Conservation (phyloP, 2,113 vertebrate species). For the Phasianus colchicus region DNA sequence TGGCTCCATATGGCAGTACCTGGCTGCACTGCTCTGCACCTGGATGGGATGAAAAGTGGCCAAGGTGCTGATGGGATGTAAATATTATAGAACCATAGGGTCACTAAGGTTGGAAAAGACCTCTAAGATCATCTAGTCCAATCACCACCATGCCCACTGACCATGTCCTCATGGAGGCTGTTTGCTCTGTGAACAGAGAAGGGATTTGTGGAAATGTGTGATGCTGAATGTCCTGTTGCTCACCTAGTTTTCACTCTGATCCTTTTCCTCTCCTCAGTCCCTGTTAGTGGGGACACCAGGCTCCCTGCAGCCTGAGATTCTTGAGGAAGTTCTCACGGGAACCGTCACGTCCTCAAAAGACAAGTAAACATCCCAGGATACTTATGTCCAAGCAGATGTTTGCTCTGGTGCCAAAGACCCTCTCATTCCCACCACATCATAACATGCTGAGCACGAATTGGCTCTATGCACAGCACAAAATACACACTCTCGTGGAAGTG, state of each 20-base stretch:
- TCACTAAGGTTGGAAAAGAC: too few relatives aligned
- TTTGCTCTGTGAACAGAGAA: background rate
- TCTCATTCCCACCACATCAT: background rate
- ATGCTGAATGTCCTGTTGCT: background rate
- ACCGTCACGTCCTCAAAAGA: background rate
- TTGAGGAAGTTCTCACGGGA: constrained; percentile 54
- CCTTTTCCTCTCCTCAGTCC: background rate
- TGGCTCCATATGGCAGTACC: background rate
- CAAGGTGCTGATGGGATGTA: background rate
- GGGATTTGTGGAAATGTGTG: rapidly evolving
- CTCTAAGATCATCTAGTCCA: too few relatives aligned
- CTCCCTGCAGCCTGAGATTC: constrained; percentile 8
- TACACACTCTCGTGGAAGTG: background rate
- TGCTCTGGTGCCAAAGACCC: background rate
- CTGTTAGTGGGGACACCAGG: background rate
- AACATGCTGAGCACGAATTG: background rate
- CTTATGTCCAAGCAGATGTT: background rate
- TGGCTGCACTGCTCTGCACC: background rate
- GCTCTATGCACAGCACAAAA: rapidly evolving
- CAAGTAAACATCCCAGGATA: constrained; percentile 42
- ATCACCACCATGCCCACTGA: too few relatives aligned
- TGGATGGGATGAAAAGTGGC: background rate
- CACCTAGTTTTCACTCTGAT: background rate
- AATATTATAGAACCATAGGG: background rate
- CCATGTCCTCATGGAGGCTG: background rate